Evolutionary conservation across 2,888 invertebrate species (phyloP).

Genomic region (Stenoptilia bipunctidactyla): DNA sequence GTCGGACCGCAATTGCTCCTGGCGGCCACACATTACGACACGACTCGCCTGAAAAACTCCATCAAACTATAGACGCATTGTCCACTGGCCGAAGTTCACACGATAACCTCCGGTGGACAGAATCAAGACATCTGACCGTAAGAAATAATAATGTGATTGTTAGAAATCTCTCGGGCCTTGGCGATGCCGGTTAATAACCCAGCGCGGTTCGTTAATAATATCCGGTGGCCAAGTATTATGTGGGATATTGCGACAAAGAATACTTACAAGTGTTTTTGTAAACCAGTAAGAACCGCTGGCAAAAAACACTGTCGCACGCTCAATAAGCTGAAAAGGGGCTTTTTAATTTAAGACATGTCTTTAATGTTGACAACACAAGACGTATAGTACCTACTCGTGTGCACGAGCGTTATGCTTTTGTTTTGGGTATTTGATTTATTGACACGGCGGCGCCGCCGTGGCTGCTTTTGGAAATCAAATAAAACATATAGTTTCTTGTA

Average conservation of each 20-base stretch:
- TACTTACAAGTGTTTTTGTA: constrained; percentile 1
- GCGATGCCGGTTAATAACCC: constrained; percentile 50
- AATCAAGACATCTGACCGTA: constrained; percentile 3
- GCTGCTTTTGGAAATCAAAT: too few species aligned
- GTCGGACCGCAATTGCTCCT: constrained; percentile 49
- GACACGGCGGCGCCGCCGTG: too few species aligned
- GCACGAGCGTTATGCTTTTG: too few species aligned
- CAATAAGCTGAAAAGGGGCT: too few species aligned
- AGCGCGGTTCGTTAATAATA: constrained; percentile 41
- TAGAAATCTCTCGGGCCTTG: constrained; percentile 34
- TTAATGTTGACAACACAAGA: too few species aligned
- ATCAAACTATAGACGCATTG: neutral
- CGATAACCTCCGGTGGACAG: neutral
- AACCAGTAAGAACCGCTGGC: neutral
- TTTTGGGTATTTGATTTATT: too few species aligned
- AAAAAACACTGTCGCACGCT: neutral
- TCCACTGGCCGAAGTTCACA: neutral
- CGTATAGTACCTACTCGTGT: too few species aligned
- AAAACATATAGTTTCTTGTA: too few species aligned
- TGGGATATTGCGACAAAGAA: constrained; percentile 46
- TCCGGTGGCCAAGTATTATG: constrained; percentile 54
- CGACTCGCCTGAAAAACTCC: constrained; percentile 14
- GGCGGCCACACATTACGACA: constrained; percentile 45
- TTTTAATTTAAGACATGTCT: neutral
- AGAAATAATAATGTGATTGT: constrained; percentile 25